Base-by-base conservation (phyloP, 2,113 vertebrate species). In the Chaetura pelagica region DNA sequence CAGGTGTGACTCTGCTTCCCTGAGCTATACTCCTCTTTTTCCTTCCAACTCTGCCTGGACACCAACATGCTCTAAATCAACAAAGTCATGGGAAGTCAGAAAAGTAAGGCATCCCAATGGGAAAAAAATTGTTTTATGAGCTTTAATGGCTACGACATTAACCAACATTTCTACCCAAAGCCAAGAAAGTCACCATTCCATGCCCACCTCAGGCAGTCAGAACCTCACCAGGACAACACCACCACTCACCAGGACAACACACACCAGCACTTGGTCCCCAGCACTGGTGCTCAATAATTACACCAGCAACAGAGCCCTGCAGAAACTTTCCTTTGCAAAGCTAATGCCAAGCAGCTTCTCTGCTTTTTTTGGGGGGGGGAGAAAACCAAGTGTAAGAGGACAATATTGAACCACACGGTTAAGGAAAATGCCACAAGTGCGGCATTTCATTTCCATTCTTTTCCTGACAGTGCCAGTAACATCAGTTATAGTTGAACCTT, bases 341-440 rank as follows among this genome's bases (percentile, higher is more conserved):
- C 26, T 6, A 38, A 89, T 63, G 23, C 1, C 27, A 54, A 77
- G 49, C 52, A 83, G 62, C 34, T 90, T 59, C 58, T 83, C 48
- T 5, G 13, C 7, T 51, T 90, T 55, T 54, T 83, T 42, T 7
- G 10, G 16, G 48, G 10, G 16, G 48, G 14, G 42, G 15, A 92
- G 40, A 91, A 89, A 79, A 69, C 4, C 0, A 51, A 20, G 15
- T 10, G 0, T 10, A 51, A 54, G 15, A 75, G 30, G 7, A 67
- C 2, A 0, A 6, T 59, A 54, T 1, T 1, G 1, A 86, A 82
- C 69, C 9, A 52, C 22, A 13, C 12, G 2, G 40, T 30, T 16
- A 26, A 20, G 18, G 44, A 68, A 75, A 87, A 54, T 2, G 10
- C 1, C 6, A 24, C 15, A 34, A 58, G 26, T 9, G 8, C 15